Base-by-base conservation (phyloP, 2,888 invertebrate species). In the Mythimna ferrago region DNA sequence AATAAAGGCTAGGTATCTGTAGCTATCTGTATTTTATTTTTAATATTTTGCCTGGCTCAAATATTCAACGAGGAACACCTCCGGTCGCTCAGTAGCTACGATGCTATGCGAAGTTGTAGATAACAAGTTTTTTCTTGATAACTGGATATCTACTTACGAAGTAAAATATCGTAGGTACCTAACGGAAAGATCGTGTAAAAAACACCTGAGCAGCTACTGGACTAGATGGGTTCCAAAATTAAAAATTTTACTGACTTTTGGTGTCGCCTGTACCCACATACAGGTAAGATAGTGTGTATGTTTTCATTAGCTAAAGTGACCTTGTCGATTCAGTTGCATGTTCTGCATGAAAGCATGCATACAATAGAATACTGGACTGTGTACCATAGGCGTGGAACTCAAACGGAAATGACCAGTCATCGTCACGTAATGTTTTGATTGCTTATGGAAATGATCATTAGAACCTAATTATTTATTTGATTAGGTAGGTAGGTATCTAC, bases 291-390 rank as follows among this genome's bases (percentile, higher is more conserved):
- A 82, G 78, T 86, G 71, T 86, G 86, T 84, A 80, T 89, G 88
- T 86, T 80, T 81, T 81, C 82, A 86, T 79, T 84, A 83, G 78
- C 74, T 84, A 81, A 82, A 76, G 78, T 83, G 93, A 90, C 94
- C 94, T 94, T 93, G 93, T 89, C 90, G 88, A 91, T 93, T 91
- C 92, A 89, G 87, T 86, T 83, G 85, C 85, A 88, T 88, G 94
- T 94, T 93, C 91, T 90, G 92, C 94, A 89, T 92, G 92, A 92
- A 91, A 93, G 92, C 90, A 84, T 87, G 76, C 80, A 81, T 76
- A 94, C 91, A 94, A 93, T 93, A 81, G 87, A 76, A 76, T 71
- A 82, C 80, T 86, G 87, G 83, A 77, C 86, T 83, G 85, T 80
- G 87, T 89, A 84, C 54, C 66, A 82, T 63, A 77, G 87, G 86